Base-by-base conservation (phyloP, 2,888 invertebrate genomes). In the Cryptus armator region DNA sequence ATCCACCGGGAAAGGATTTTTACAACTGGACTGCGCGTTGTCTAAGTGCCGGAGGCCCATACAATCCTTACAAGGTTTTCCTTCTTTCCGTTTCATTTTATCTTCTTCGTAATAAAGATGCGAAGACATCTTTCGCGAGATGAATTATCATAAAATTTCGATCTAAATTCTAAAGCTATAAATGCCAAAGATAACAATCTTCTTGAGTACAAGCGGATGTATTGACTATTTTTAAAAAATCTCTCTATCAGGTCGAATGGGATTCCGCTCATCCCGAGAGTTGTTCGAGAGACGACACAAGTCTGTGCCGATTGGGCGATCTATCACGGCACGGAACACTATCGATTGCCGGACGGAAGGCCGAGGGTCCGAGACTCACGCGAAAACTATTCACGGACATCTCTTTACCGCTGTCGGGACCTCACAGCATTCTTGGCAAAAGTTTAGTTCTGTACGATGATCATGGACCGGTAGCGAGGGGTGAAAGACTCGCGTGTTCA, bases 21-120 rank as follows among this genome's bases (percentile, higher is more conserved):
- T 98, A 98, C 93, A 97, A 98, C 94, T 98, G 98, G 98, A 97
- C 97, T 43, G 96, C 95, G 62, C 94, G 98, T 51, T 98, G 98
- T 92, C 94, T 97, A 10, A 97, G 97, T 88, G 96, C 97, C 0
- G 98, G 97, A 5, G 92, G 91, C 0, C 94, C 96, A n/a, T 97
- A 95, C 91, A 97, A 98, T 94, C 98, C 98, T 0, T 96, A 96
- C 89, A 95, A 96, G 88, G 96, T 96, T 89, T 59, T 85, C 85
- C 37, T 7, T 37, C 6, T 16, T 59, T 37, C 10, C 29, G 44
- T 14, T 72, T 14, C 59, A 43, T 7, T 10, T 10, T 24, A 3
- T 24, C 24, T 24, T 24, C 24, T 24, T 24, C 24, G 24, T 24
- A 24, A 24, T 24, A 24, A 24, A 1, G 24, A 24, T 24, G 24